These are phyloP conservation scores for Anolis carolinensis DNA, from an alignment of 2,113 vertebrate genomes.

Conservation along the genomic window DNA sequence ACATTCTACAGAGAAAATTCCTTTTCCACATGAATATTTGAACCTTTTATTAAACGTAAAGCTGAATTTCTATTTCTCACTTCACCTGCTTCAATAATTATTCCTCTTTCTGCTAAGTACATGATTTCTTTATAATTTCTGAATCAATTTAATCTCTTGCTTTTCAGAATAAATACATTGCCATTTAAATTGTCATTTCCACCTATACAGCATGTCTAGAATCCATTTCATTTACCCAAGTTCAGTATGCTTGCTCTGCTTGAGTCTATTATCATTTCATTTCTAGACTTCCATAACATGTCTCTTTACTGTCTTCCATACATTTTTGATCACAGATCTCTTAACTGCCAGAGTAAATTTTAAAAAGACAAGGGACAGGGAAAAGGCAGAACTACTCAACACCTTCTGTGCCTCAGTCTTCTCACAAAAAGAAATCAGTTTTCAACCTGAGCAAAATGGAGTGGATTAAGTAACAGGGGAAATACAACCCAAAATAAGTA, in stretches of 20 bases:
- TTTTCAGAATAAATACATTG: not conserved
- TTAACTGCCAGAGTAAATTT: no score
- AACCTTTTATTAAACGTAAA: not conserved
- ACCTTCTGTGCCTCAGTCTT: no score
- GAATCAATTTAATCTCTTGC: not conserved
- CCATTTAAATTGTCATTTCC: not conserved
- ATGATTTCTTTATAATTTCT: no score
- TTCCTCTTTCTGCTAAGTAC: not conserved
- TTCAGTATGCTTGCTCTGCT: not conserved
- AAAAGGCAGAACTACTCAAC: no score
- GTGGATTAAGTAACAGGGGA: no score
- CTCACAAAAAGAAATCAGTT: no score
- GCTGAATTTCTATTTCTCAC: not conserved
- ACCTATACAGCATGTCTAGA: not conserved
- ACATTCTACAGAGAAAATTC: not conserved
- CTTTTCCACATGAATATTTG: not conserved
- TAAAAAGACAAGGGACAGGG: no score
- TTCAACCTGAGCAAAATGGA: no score
- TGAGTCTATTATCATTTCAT: not conserved
- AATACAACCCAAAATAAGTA: no score
- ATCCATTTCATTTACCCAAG: not conserved
- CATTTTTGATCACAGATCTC: not conserved
- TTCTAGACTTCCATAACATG: not conserved
- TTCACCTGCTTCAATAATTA: not conserved
- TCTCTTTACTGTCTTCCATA: not conserved